Percentiles rank a stretch among this genome's conserved stretches.
Conservation (phyloP, 2,888 invertebrate genomes). For the Drosophila nigricruria region DNA sequence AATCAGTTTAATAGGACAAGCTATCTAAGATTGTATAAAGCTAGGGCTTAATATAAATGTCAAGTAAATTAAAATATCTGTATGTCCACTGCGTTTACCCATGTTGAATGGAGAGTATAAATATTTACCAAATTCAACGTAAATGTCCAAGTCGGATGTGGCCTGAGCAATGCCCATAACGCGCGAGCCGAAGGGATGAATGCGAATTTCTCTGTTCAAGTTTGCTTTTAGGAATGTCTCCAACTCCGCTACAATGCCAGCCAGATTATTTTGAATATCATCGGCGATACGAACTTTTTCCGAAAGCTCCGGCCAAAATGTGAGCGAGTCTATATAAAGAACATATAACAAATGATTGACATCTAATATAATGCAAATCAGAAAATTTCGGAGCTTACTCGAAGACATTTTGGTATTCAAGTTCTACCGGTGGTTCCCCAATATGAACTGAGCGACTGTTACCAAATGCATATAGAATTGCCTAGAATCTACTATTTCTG, state of each 20-base stretch:
- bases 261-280: background rate
- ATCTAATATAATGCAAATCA: background rate
- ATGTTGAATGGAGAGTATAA: no score
- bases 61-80: no score
- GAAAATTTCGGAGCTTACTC: slow-evolving; percentile 10
- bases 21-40: no score
- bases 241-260: background rate
- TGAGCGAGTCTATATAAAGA: background rate
- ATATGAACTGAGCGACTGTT: background rate
- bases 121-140: slow-evolving; percentile 21
- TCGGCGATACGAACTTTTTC: slow-evolving; percentile 6
- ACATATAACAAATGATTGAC: background rate
- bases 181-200: slow-evolving; percentile 33
- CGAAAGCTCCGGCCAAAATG: slow-evolving; percentile 28
- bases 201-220: background rate
- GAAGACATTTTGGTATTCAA: slow-evolving; percentile 14
- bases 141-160: slow-evolving; percentile 31
- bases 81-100: no score
- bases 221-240: background rate
- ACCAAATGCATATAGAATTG: background rate
- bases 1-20: no score
- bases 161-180: slow-evolving; percentile 23
- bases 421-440: no score
- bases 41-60: no score
- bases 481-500: background rate